Evolutionary conservation across 2,888 invertebrate species (phyloP).

Genomic region (Nudaria mundana): DNA sequence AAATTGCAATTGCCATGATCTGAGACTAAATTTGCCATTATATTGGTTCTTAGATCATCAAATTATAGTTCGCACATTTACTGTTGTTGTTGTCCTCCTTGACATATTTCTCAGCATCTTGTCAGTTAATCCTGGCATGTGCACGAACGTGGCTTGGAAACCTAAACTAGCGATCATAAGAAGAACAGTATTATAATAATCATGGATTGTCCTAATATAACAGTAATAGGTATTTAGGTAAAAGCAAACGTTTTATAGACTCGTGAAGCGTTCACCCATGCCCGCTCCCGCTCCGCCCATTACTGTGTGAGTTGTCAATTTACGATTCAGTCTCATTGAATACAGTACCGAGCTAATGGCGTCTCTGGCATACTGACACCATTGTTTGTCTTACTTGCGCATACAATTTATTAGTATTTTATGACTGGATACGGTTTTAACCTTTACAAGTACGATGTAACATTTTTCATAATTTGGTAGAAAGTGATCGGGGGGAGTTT

Average conservation of each 20-base stretch:
- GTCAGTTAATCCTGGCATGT: too few relatives aligned
- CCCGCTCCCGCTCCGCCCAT: slow-evolving; percentile 7
- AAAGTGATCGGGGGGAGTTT: background rate
- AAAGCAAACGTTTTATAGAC: background rate
- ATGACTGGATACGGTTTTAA: background rate
- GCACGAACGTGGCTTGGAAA: too few relatives aligned
- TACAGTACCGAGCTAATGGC: slow-evolving; percentile 37
- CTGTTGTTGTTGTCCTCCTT: too few relatives aligned
- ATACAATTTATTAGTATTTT: slow-evolving; percentile 30
- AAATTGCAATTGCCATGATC: too few relatives aligned
- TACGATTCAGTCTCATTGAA: slow-evolving; percentile 30
- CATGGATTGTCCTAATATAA: too few relatives aligned
- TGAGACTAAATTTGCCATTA: too few relatives aligned
- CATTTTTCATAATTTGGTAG: background rate
- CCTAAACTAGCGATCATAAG: too few relatives aligned
- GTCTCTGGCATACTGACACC: slow-evolving; percentile 38
- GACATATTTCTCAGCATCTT: too few relatives aligned
- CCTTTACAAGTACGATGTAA: background rate
- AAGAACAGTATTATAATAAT: too few relatives aligned
- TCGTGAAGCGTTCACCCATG: background rate
- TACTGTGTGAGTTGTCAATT: background rate
- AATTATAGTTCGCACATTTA: too few relatives aligned
- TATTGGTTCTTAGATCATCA: too few relatives aligned
- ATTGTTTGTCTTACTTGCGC: slow-evolving; percentile 24
- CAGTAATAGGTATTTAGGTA: background rate